A percentile compares a stretch with the other conserved stretches of the same genome.
phyloP scores from a whole-genome alignment of 2,888 invertebrate species.

The Temnothorax rugatulus region DNA sequence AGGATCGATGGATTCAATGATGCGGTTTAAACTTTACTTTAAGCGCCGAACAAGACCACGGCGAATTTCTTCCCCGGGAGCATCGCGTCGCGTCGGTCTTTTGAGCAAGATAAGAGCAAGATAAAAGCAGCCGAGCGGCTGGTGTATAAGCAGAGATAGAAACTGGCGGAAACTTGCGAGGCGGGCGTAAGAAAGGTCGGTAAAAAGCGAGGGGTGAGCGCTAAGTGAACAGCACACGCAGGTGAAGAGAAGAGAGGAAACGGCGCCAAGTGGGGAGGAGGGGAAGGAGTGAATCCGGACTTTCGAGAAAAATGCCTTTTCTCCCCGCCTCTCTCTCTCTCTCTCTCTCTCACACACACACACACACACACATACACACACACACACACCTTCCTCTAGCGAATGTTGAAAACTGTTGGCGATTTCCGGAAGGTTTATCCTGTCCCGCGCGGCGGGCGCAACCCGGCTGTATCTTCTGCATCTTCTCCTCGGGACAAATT shows the following conservation, averaged over 20 bases:
- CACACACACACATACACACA: too few relatives aligned
- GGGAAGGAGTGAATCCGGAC: too few relatives aligned
- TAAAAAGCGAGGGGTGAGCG: conserved; percentile 18
- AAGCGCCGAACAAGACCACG: conserved; percentile 35
- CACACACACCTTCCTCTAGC: background rate
- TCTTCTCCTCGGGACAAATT: conserved; percentile 32
- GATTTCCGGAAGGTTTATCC: conserved; percentile 42
- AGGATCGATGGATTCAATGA: conserved; percentile 45
- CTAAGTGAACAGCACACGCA: conserved; percentile 45
- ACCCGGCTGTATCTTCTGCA: conserved; percentile 34
- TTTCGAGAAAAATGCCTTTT: conserved; percentile 40
- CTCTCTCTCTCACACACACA: too few relatives aligned
- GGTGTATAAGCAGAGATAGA: conserved; percentile 51
- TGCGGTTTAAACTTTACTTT: conserved; percentile 45
- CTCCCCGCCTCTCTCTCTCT: background rate
- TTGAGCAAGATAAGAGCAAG: conserved; percentile 40
- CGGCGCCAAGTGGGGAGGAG: background rate
- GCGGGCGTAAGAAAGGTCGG: conserved; percentile 20
- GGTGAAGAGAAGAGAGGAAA: conserved; percentile 38
- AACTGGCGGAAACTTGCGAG: conserved; percentile 41
- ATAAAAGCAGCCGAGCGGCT: conserved; percentile 25
- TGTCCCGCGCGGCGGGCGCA: background rate
- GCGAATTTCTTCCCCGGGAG: conserved; percentile 25
- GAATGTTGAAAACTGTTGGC: conserved; percentile 45
- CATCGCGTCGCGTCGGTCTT: background rate